A percentile compares a stretch with the other conserved stretches of the same genome.
Evolutionary conservation across 1,140 invertebrate genomes (phyloP).

Genomic region (Drosophila nikananu): DNA sequence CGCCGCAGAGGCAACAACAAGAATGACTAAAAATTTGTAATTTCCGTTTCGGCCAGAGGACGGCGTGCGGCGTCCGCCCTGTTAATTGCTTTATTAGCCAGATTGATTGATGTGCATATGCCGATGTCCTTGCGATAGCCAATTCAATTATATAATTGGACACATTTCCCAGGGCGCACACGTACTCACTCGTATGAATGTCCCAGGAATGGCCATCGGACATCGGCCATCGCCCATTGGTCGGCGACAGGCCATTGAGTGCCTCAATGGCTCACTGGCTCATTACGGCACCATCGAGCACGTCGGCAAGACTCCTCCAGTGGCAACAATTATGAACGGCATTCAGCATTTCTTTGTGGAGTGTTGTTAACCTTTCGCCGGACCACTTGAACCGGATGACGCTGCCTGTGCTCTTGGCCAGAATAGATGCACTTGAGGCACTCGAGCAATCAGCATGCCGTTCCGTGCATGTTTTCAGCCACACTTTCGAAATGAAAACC

Average conservation of each 20-base stretch:
- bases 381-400: slow-evolving; percentile 64
- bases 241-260: slow-evolving; percentile 40
- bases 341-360: slow-evolving; percentile 66
- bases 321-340: slow-evolving; percentile 44
- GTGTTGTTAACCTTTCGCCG: slow-evolving; percentile 80
- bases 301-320: slow-evolving; percentile 19
- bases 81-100: slow-evolving; percentile 80
- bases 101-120: slow-evolving; percentile 66
- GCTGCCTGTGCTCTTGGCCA: slow-evolving; percentile 38
- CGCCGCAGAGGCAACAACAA: slow-evolving; percentile 43
- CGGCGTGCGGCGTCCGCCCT: slow-evolving; percentile 9
- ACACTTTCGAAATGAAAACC: slow-evolving; percentile 25
- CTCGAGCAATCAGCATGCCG: slow-evolving; percentile 28
- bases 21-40: slow-evolving; percentile 55
- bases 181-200: slow-evolving; percentile 1
- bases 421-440: slow-evolving; percentile 47
- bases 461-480: slow-evolving; percentile 12
- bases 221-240: not conserved
- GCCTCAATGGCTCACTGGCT: slow-evolving; percentile 36
- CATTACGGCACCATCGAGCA: slow-evolving; percentile 48
- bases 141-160: slow-evolving; percentile 78
- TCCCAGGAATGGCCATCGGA: slow-evolving; percentile 1
- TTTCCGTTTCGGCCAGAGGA: slow-evolving; percentile 62
- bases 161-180: slow-evolving; percentile 17
- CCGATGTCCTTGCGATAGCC: slow-evolving; percentile 44